Base-by-base conservation (phyloP, 2,888 invertebrate genomes). In the Physocephala rufipes region DNA sequence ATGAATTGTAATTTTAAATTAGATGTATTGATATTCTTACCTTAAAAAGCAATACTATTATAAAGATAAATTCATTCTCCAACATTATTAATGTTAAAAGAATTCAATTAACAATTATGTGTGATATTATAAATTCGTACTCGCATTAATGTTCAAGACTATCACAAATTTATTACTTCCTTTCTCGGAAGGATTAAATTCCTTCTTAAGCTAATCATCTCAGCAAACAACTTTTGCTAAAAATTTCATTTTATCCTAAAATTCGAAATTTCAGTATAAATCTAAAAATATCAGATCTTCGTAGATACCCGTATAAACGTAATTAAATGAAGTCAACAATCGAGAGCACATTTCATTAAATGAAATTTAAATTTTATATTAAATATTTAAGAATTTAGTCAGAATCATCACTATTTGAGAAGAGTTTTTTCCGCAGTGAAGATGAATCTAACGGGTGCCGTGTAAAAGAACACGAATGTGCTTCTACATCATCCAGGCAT, bases 361-460 rank as follows among this genome's bases (percentile, higher is more conserved):
- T 67, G 67, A 59, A 67, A 67, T 19, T n/a, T 47, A 45, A 28
- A 53, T 21, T 36, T 36, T 47, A n/a, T 24, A 16, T 28, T 59
- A 58, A 30, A 24, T 68, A 30, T 15, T 51, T 28, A 5, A 51
- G 9, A 4, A 16, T 55, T 79, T 76, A 84, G 74, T 84, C 84
- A 49, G 79, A 79, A 68, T 85, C 83, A 63, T 79, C 81, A 71
- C 78, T 78, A 75, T 81, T 76, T 61, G 77, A 73, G 77, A 85
- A 84, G 19, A 85, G 75, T 70, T 83, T 83, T 70, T 84, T 85
- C 55, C 80, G 79, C 66, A 83, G 71, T 43, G 83, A 81, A 26
- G 84, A 82, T 26, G 80, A 77, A 76, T 85, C 85, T 67, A 79
- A 73, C 4, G 78, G 75, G 55, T 77, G 77, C 30, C 79, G 75